phyloP scores from a whole-genome alignment of 2,113 vertebrate genomes.

The Mugil cephalus region DNA sequence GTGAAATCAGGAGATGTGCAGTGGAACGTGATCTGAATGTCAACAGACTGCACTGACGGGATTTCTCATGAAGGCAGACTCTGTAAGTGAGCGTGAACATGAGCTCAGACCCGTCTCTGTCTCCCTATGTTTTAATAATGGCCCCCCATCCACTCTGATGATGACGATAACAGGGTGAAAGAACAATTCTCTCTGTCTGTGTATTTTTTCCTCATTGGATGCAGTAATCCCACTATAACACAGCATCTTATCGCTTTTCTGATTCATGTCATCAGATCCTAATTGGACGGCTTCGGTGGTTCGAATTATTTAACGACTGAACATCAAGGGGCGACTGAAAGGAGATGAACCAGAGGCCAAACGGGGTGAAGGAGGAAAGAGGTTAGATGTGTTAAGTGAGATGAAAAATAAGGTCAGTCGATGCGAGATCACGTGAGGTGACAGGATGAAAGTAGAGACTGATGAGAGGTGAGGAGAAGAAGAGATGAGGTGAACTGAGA shows the following conservation, averaged over 20 bases:
- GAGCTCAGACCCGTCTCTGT: constrained; percentile 14
- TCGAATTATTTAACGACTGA: not conserved
- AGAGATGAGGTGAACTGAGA: too few relatives aligned
- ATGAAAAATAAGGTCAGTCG: not conserved
- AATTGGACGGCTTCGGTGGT: not conserved
- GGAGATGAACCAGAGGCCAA: not conserved
- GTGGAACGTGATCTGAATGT: constrained; percentile 62
- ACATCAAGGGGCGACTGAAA: not conserved
- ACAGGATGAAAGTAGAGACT: not conserved
- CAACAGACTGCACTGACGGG: constrained; percentile 29
- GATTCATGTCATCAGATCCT: not conserved
- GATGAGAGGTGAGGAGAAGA: not conserved
- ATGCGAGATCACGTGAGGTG: not conserved
- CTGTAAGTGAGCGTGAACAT: constrained; percentile 25
- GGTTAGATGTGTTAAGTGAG: not conserved
- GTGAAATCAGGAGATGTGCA: constrained; percentile 59
- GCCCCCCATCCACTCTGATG: constrained; percentile 1
- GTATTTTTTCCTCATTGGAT: constrained; percentile 1
- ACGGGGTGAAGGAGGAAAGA: not conserved
- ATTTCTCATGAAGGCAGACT: constrained; percentile 8
- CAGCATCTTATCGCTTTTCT: not conserved
- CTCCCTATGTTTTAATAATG: constrained; percentile 29
- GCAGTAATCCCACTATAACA: not conserved
- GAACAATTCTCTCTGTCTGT: not conserved
- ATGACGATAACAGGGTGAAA: not conserved